Base-by-base conservation (phyloP, 2,797 vertebrate species). In the Tiaroga cobitis region DNA sequence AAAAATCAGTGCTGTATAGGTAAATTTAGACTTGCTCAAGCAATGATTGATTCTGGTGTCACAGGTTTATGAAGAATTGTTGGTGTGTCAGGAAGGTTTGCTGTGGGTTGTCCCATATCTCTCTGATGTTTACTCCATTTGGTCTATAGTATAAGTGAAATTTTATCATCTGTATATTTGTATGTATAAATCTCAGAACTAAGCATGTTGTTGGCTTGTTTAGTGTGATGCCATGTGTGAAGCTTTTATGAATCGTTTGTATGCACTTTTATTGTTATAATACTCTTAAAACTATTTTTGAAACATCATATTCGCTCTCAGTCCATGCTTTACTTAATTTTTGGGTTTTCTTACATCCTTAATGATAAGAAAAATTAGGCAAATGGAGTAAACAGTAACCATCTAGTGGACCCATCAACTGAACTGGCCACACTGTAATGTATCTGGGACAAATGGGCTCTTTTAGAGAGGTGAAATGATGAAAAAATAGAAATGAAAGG, bases 391-490 rank as follows among this genome's bases (percentile, higher is more conserved):
- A 26, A 29, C 63, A 10, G 43, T 37, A 80, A 61, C 61, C 10
- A 34, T 80, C 29, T 24, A 80, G 21, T n/a, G 78, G 29, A 51
- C 59, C 10, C 26, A 24, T 54, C 21, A 41, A 56, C 37, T 21
- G 32, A 70, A 56, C 37, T 21, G 32, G 56, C 41, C 67, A 54
- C 32, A 70, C 5, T 81, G 19, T 69, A 81, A 67, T 46, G 37
- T 81, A 80, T 65, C 21, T 81, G 19, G 41, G 29, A 81, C 32
- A 69, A 81, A 56, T 70, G 15, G 51, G 18, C 32, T 54, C n/a
- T 43, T 73, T 59, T 41, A 73, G 80, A 69, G 46, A 21, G 18
- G n/a, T 41, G 37, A 61, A 82, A 61, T 61, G 69, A 82, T 73
- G 69, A 59, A 72, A 11, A 73, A 54, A 73, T 61, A 21, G n/a